These are phyloP conservation scores for Geodia barretti DNA, from an alignment of 37 sponge, comb jelly and placozoan species.

Conservation along the genomic window DNA sequence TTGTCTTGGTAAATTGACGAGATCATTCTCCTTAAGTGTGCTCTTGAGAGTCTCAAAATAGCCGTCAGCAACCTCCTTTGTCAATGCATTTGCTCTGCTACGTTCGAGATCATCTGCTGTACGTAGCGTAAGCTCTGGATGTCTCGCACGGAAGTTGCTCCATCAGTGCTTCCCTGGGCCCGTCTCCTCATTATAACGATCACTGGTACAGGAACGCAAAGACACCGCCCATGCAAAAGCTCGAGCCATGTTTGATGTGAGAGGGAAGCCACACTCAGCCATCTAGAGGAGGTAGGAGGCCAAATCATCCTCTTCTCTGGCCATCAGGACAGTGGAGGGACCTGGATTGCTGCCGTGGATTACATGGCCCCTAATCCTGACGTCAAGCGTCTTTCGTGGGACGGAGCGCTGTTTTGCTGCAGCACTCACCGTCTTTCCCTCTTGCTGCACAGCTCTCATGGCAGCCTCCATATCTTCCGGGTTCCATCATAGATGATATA, in stretches of 20 bases:
- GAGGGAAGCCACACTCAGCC: conserved; percentile 17
- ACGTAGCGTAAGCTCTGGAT: conserved; percentile 11
- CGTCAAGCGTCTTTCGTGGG: conserved; percentile 14
- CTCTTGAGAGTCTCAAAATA: conserved; percentile 9
- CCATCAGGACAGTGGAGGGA: not conserved
- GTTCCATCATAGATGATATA: no score
- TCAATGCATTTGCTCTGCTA: conserved; percentile 1
- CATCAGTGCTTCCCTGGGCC: conserved; percentile 10
- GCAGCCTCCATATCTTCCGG: not conserved
- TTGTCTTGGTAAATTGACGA: not conserved
- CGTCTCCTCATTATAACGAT: not conserved
- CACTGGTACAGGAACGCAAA: not conserved
- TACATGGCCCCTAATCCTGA: conserved; percentile 3
- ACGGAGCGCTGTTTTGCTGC: not conserved
- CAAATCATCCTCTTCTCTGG: not conserved
- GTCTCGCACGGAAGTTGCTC: conserved; percentile 1
- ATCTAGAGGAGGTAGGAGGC: not conserved
- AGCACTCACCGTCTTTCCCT: not conserved
- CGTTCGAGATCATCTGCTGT: not conserved
- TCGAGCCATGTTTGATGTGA: not conserved
- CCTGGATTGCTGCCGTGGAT: conserved; percentile 7
- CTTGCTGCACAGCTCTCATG: not conserved
- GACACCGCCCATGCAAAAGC: conserved; percentile 11
- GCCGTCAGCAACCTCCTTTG: not conserved
- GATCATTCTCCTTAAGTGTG: conserved; percentile 9